Evolutionary conservation across 2,888 invertebrate species (phyloP).

Genomic region (Eupithecia dodoneata): DNA sequence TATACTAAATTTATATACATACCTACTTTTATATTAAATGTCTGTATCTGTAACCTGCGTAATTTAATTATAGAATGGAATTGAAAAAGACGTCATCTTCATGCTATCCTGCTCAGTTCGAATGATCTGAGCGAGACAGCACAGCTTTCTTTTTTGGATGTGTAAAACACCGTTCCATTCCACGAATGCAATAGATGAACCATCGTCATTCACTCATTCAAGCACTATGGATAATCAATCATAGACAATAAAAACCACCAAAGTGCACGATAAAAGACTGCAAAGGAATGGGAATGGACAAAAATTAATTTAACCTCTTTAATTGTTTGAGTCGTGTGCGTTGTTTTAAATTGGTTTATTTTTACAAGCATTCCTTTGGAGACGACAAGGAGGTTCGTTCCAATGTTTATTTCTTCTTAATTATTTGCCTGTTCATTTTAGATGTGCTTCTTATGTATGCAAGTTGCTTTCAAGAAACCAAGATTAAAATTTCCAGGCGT

Average conservation of each 20-base stretch:
- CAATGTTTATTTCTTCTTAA: slow-evolving; percentile 49
- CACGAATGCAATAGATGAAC: slow-evolving; percentile 16
- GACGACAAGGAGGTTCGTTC: slow-evolving; percentile 85
- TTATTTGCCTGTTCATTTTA: slow-evolving; percentile 46
- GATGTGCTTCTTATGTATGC: slow-evolving; percentile 52
- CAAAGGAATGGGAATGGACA: slow-evolving; percentile 32
- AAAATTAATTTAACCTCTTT: background rate
- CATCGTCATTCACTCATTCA: slow-evolving; percentile 21
- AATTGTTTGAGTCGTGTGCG: slow-evolving; percentile 23
- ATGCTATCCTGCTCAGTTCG: too few species aligned
- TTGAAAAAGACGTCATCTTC: too few species aligned
- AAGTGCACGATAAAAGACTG: slow-evolving; percentile 20
- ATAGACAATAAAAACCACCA: background rate
- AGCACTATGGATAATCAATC: slow-evolving; percentile 6
- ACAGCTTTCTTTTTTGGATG: background rate
- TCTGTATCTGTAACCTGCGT: too few species aligned
- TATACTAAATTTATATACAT: too few species aligned
- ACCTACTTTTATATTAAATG: too few species aligned
- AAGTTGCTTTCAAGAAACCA: slow-evolving; percentile 1
- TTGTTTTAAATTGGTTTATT: slow-evolving; percentile 59
- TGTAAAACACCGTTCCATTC: slow-evolving; percentile 16
- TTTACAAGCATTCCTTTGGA: slow-evolving; percentile 85
- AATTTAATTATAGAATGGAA: too few species aligned
- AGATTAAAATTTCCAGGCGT: background rate
- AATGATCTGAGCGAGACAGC: background rate